phyloP scores from a whole-genome alignment of 2,888 invertebrate species.

The Macaria notata region DNA sequence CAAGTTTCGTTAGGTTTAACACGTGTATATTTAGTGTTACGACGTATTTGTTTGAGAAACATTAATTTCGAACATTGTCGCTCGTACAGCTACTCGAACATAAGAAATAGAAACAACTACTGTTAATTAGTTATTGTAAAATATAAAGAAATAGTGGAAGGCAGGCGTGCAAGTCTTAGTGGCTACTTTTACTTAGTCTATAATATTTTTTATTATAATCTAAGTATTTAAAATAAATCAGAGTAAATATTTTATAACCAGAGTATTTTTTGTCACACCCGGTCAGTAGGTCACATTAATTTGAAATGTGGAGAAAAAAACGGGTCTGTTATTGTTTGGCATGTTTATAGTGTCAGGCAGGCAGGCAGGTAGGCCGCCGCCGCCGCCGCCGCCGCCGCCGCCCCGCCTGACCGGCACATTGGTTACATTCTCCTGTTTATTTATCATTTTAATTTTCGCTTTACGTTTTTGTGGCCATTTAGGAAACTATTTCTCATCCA shows the following conservation, averaged over 20 bases:
- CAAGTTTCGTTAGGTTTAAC: constrained; percentile 8
- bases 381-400: background rate
- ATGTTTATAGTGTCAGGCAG: constrained; percentile 43
- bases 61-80: background rate
- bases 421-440: background rate
- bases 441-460: background rate
- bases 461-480: background rate
- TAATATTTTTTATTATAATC: constrained; percentile 75
- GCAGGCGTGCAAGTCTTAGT: constrained; percentile 49
- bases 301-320: constrained; percentile 39
- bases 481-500: too few relatives aligned
- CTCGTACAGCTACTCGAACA: background rate
- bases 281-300: constrained; percentile 53
- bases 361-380: constrained; percentile 31
- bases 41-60: background rate
- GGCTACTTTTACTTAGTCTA: constrained; percentile 67
- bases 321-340: constrained; percentile 39
- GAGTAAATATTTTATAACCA: constrained; percentile 71
- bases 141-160: constrained; percentile 17
- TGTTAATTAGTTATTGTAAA: constrained; percentile 28
- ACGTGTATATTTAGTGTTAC: background rate
- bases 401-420: too few relatives aligned
- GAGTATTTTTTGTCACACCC: constrained; percentile 68
- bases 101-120: constrained; percentile 19
- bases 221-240: constrained; percentile 76